These are phyloP conservation scores for Pseudorhiza aurosa DNA, from an alignment of 30 jellyfish, hydroid and myxozoan genomes.

Conservation along the genomic window DNA sequence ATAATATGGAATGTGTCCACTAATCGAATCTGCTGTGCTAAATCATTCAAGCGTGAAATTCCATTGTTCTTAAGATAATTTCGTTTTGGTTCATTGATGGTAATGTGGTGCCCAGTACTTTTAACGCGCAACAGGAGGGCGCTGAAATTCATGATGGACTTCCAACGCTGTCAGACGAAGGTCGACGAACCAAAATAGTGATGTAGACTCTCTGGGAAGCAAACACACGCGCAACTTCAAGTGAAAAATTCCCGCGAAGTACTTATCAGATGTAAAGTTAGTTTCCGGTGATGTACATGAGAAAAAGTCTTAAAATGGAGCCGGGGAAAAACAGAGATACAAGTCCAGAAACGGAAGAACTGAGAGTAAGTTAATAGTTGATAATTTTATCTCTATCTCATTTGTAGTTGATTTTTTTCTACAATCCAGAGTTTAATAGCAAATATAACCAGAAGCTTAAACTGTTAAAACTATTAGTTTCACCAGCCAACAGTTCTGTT, in stretches of 20 bases:
- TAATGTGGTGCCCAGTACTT: constrained; percentile 39
- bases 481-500: too few species aligned
- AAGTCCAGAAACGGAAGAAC: constrained; percentile 48
- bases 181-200: too few species aligned
- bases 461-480: too few species aligned
- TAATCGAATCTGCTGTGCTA: neutral
- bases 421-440: neutral
- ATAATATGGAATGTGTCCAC: neutral
- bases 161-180: too few species aligned
- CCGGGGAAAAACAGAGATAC: constrained; percentile 43
- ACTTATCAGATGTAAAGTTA: neutral
- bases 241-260: too few species aligned
- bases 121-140: constrained; percentile 41
- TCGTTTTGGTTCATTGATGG: constrained; percentile 46
- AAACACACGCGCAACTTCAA: too few species aligned
- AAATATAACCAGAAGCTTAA: neutral
- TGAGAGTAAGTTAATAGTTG: constrained; percentile 23
- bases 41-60: constrained; percentile 35
- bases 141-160: constrained; percentile 18
- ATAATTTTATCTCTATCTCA: neutral
- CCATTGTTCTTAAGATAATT: constrained; percentile 23
- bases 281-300: constrained; percentile 35
- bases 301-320: constrained; percentile 44
- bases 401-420: too few species aligned
- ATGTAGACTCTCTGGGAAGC: too few species aligned